Evolutionary conservation across 2,113 vertebrate genomes (phyloP).

Genomic region (Podarcis muralis): DNA sequence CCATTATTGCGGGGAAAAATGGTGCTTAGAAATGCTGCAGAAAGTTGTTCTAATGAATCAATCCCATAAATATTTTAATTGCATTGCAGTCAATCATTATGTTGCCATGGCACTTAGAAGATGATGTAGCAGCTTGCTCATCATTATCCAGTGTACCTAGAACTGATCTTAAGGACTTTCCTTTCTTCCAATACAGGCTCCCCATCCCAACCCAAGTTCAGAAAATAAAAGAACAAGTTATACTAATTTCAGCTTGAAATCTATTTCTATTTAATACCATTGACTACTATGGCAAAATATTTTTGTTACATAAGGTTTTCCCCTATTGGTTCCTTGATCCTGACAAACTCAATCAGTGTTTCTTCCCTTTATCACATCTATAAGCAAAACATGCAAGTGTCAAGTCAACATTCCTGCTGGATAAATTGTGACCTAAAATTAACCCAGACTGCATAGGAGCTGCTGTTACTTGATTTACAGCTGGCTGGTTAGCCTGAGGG

Average conservation of each 20-base stretch:
- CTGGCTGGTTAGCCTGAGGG: conserved; percentile 73
- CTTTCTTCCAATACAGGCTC: background rate
- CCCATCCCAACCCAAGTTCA: background rate
- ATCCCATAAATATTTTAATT: background rate
- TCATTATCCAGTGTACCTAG: background rate
- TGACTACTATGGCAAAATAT: conserved; percentile 26
- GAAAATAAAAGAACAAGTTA: background rate
- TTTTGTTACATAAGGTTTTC: background rate
- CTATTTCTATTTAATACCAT: background rate
- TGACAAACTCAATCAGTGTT: conserved; percentile 44
- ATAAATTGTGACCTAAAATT: conserved; percentile 84
- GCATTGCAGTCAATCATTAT: background rate
- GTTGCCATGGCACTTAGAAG: background rate
- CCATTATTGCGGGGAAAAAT: background rate
- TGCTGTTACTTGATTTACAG: conserved; percentile 84
- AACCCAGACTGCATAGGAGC: conserved; percentile 85
- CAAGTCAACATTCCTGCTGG: conserved; percentile 73
- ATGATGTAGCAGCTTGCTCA: no score
- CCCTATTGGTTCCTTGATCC: conserved; percentile 65
- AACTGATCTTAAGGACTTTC: background rate
- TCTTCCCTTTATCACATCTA: conserved; percentile 65
- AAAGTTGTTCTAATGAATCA: background rate
- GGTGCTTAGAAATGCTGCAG: background rate
- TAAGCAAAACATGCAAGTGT: conserved; percentile 72
- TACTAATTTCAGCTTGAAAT: background rate